These are phyloP conservation scores for Brachionus asplanchnoidis DNA, from an alignment of 1,140 invertebrate species.

Conservation along the genomic window DNA sequence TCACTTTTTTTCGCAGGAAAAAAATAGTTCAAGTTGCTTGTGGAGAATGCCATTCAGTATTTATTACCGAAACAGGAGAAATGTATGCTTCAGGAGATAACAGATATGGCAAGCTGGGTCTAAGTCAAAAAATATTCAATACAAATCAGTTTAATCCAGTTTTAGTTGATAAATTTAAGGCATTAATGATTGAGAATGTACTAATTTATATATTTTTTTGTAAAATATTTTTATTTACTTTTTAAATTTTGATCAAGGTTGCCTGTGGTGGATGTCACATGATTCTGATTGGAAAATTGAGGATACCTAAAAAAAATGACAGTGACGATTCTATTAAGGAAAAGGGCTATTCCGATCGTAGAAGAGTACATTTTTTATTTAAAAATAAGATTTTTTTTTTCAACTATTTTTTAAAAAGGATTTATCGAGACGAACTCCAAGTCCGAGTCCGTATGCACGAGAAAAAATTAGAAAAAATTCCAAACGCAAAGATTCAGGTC, in stretches of 20 bases:
- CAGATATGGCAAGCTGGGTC: constrained; percentile 34
- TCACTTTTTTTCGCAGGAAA: constrained; percentile 11
- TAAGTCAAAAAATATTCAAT: constrained; percentile 33
- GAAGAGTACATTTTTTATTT: not conserved
- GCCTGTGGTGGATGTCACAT: constrained; percentile 36
- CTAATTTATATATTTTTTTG: not conserved
- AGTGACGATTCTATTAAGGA: constrained; percentile 13
- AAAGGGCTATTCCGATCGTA: not conserved
- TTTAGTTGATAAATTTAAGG: constrained; percentile 34
- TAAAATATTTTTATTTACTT: not conserved
- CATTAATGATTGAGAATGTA: constrained; percentile 24
- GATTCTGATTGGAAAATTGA: constrained; percentile 28
- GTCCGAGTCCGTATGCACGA: not conserved
- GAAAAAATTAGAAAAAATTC: not conserved
- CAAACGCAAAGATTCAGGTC: constrained; percentile 21
- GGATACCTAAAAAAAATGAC: not conserved
- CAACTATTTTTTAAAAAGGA: not conserved
- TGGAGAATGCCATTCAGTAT: constrained; percentile 29
- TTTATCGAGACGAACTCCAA: not conserved
- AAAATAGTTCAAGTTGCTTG: constrained; percentile 15
- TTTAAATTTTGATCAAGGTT: not conserved
- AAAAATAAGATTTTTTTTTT: not conserved
- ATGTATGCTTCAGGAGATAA: constrained; percentile 29
- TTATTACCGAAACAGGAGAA: constrained; percentile 9
- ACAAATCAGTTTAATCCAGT: constrained; percentile 25